A percentile compares a stretch with the other conserved stretches of the same genome.
phyloP scores from a whole-genome alignment of 2,888 invertebrate genomes.

The Atethmia centrago region DNA sequence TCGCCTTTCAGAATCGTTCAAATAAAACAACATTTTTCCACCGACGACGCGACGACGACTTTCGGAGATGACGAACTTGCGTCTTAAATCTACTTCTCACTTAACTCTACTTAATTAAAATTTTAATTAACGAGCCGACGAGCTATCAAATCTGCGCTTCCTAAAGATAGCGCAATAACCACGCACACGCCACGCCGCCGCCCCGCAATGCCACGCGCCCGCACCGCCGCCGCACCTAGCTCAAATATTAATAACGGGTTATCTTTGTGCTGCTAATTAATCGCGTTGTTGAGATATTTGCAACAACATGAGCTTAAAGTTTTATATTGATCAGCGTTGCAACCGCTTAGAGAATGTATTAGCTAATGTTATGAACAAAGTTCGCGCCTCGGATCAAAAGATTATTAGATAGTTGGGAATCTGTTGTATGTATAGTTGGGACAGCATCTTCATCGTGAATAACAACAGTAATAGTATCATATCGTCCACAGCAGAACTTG shows the following conservation, averaged over 20 bases:
- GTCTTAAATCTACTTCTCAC: slow-evolving; percentile 47
- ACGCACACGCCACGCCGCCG: slow-evolving; percentile 37
- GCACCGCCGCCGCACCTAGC: slow-evolving; percentile 49
- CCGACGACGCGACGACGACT: slow-evolving; percentile 24
- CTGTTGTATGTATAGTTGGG: neutral
- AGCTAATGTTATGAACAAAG: slow-evolving; percentile 50
- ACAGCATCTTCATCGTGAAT: neutral
- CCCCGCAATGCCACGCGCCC: slow-evolving; percentile 33
- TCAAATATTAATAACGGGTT: slow-evolving; percentile 75
- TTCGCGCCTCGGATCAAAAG: slow-evolving; percentile 31
- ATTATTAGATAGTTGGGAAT: slow-evolving; percentile 26
- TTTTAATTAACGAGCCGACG: slow-evolving; percentile 54
- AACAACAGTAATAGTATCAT: neutral
- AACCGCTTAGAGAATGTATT: slow-evolving; percentile 35
- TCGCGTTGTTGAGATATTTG: slow-evolving; percentile 75
- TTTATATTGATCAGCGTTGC: slow-evolving; percentile 50
- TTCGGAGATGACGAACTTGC: slow-evolving; percentile 55
- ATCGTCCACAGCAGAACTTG: neutral
- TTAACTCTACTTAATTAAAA: slow-evolving; percentile 60
- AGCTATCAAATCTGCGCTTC: slow-evolving; percentile 50
- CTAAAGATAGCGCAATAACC: slow-evolving; percentile 47
- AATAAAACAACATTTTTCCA: slow-evolving; percentile 40
- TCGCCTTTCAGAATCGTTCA: slow-evolving; percentile 26
- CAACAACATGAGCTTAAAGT: slow-evolving; percentile 46
- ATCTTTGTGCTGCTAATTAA: slow-evolving; percentile 76